Evolutionary conservation across 1,140 invertebrate species (phyloP), one percentile per base, ranked within the genome.

Genomic region (Leguminivora glycinivorella): DNA sequence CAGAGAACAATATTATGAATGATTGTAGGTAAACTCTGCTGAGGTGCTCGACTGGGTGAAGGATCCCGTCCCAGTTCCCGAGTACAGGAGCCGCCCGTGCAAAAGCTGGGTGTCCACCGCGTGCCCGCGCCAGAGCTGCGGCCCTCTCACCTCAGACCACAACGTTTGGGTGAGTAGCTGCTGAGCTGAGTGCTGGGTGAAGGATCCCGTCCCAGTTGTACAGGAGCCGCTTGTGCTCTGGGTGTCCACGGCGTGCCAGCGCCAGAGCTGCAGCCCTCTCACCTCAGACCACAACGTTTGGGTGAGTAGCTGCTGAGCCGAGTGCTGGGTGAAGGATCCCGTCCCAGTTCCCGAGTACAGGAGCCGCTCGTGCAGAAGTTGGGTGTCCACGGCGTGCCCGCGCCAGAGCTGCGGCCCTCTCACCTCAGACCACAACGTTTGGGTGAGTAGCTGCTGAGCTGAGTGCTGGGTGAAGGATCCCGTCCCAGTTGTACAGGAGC

Each of bases 311-410:
- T n/a, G n/a, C n/a, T n/a, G n/a, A n/a, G n/a, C n/a, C n/a, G n/a
- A n/a, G 94, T 10, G 92, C 71, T 95, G 93, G 94, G 90, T 94
- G 29, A 90, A 92, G 76, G 92, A 94, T 72, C 94, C 94, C n/a
- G n/a, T n/a, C n/a, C n/a, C n/a, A n/a, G n/a, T n/a, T n/a, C n/a
- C n/a, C n/a, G n/a, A n/a, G 58, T 86, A 87, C 67, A 67, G 72
- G 17, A 66, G 72, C 17, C 69, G 81, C 19, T 76, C 72, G 68
- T 92, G 92, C 82, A 77, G 67, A 29, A 70, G 63, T 43, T 72
- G 74, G 43, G 68, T 47, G 22, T 52, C 68, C 0, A 75, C 76
- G 1, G 14, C 2, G 9, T 89, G 82, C 40, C 24, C 5, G 6
- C 1, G 40, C 71, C 77, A 40, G 4, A 60, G 12, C 47, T 85